Conservation (phyloP, 1,140 invertebrate species). For the Drosophila bocki region DNA sequence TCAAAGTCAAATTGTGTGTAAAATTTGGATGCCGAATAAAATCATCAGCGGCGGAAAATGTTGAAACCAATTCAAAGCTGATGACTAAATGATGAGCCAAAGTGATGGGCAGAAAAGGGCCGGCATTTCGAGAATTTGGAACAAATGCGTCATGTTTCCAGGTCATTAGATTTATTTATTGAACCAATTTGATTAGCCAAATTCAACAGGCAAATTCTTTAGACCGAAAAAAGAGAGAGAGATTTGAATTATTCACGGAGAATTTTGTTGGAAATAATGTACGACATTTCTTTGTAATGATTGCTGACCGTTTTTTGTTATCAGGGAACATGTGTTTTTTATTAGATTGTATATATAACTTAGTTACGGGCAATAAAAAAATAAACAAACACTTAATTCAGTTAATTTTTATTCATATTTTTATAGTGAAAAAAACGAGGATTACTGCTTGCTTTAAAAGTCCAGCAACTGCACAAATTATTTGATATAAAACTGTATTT, state of each 20-base stretch:
- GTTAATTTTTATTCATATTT: not conserved
- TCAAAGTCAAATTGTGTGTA: conserved; percentile 75
- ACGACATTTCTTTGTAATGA: not conserved
- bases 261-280: not conserved
- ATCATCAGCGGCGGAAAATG: conserved; percentile 58
- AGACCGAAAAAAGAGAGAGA: not conserved
- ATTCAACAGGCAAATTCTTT: conserved; percentile 15
- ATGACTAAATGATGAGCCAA: conserved; percentile 56
- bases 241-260: not conserved
- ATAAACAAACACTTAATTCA: not conserved
- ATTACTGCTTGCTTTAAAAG: not conserved
- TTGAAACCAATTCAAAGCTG: conserved; percentile 45
- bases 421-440: too few relatives aligned
- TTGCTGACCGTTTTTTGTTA: too few relatives aligned
- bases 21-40: conserved; percentile 67
- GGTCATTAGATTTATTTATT: conserved; percentile 53
- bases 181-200: conserved; percentile 15
- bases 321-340: not conserved
- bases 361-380: not conserved
- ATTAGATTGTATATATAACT: not conserved
- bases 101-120: conserved; percentile 28
- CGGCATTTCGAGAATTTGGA: conserved; percentile 17
- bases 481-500: not conserved
- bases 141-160: conserved; percentile 44
- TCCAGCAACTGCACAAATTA: too few relatives aligned